Conservation (phyloP, 2,113 vertebrate species). For the Eupsittula cactorum region DNA sequence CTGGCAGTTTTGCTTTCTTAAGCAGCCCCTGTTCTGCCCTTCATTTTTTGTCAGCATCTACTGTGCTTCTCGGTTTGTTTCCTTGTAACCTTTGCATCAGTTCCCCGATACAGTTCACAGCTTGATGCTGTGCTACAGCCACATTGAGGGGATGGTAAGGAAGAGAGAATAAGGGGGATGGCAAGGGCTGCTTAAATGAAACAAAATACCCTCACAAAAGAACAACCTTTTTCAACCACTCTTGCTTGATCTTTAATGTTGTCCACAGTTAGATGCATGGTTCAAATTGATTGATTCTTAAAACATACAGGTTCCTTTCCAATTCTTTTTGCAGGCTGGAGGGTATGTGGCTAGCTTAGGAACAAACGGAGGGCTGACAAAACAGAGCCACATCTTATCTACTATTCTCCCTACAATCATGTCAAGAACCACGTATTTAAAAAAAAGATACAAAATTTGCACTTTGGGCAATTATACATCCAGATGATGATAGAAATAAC, state of each 20-base stretch:
- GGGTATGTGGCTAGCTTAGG: background rate
- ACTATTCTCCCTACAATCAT: background rate
- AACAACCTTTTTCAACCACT: background rate
- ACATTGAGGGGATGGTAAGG: background rate
- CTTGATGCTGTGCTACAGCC: background rate
- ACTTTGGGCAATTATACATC: background rate
- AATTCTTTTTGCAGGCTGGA: background rate
- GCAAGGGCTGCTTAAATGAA: background rate
- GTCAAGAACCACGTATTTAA: background rate
- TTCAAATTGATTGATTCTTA: background rate
- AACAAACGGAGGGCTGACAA: background rate
- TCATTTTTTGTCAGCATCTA: background rate
- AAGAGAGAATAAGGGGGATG: background rate
- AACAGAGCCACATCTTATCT: background rate
- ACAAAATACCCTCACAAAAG: background rate
- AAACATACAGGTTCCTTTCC: background rate
- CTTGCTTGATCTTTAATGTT: background rate
- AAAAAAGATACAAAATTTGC: background rate
- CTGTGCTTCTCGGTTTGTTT: background rate
- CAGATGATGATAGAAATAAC: background rate
- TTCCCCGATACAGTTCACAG: background rate
- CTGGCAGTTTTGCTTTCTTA: background rate
- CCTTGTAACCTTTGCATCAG: background rate
- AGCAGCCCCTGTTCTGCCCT: background rate
- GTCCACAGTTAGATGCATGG: background rate